phyloP scores from a whole-genome alignment of 2,797 vertebrate species.

The Anabacerthia variegaticeps region DNA sequence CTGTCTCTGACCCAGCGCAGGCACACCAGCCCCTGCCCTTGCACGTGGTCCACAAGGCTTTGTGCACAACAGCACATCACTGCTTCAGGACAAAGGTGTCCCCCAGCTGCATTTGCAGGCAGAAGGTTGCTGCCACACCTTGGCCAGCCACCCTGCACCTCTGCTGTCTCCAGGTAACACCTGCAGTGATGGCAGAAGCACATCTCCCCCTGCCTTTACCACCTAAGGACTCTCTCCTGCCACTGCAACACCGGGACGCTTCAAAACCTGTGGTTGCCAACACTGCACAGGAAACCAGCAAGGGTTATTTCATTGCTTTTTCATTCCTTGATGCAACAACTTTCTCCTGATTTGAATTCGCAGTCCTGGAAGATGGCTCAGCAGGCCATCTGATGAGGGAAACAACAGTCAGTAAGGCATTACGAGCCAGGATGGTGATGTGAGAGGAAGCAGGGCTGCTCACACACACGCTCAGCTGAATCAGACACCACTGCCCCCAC shows the following conservation, averaged over 20 bases:
- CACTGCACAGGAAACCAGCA: accelerated
- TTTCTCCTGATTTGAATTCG: background rate
- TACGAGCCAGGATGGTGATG: background rate
- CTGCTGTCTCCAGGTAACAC: background rate
- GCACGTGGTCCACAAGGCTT: background rate
- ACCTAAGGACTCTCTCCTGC: background rate
- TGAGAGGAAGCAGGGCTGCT: conserved; percentile 16
- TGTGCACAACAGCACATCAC: background rate
- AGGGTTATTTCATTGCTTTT: background rate
- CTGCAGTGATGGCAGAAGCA: background rate
- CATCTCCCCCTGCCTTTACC: background rate
- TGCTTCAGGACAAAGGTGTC: background rate
- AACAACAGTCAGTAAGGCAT: conserved; percentile 35
- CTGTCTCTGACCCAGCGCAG: accelerated
- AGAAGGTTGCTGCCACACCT: background rate
- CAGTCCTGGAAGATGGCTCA: background rate
- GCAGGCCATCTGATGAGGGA: conserved; percentile 36
- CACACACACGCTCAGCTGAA: conserved; percentile 32
- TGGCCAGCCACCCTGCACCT: background rate
- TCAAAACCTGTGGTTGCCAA: background rate
- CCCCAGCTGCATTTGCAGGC: background rate
- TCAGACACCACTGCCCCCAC: conserved; percentile 27
- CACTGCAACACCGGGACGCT: background rate
- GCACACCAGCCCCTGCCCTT: accelerated
- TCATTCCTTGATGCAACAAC: conserved; percentile 7